Percentiles rank a stretch among this genome's conserved stretches.
These are phyloP conservation scores for Gymnobelideus leadbeateri DNA, from an alignment of 2,113 vertebrate genomes.

Conservation along the genomic window DNA sequence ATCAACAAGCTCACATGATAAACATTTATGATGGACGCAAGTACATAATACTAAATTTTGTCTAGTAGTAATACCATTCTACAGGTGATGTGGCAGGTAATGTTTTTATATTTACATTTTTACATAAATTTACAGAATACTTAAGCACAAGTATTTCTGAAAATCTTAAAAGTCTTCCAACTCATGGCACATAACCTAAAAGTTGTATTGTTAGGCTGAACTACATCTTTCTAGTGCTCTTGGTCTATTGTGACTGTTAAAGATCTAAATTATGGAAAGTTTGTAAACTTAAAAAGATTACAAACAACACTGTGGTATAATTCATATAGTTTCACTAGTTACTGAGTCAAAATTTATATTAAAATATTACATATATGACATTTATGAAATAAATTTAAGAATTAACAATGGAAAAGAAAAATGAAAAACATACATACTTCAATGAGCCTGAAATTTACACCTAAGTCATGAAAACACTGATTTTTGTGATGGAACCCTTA, in stretches of 20 bases:
- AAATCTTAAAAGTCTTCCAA: conserved; percentile 9
- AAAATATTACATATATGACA: conserved; percentile 40
- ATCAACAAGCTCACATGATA: conserved; percentile 30
- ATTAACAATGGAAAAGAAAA: neutral
- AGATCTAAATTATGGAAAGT: neutral
- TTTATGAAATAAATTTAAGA: conserved; percentile 1
- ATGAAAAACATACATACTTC: neutral
- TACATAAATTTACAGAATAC: neutral
- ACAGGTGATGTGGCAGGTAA: neutral
- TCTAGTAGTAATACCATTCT: neutral
- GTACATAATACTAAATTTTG: conserved; percentile 40
- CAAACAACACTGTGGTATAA: neutral
- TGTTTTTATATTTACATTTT: conserved; percentile 6
- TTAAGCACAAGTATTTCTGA: neutral
- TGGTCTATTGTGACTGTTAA: neutral
- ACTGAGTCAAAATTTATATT: conserved; percentile 38
- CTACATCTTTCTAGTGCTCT: neutral
- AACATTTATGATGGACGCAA: conserved; percentile 45
- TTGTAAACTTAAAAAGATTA: neutral
- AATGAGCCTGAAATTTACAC: neutral
- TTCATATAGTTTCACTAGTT: conserved; percentile 2
- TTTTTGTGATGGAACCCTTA: too few relatives aligned
- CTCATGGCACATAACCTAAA: neutral
- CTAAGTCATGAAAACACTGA: neutral
- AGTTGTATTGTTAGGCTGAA: neutral